Conservation (phyloP, 2,797 vertebrate species). For the Anniella stebbinsi region DNA sequence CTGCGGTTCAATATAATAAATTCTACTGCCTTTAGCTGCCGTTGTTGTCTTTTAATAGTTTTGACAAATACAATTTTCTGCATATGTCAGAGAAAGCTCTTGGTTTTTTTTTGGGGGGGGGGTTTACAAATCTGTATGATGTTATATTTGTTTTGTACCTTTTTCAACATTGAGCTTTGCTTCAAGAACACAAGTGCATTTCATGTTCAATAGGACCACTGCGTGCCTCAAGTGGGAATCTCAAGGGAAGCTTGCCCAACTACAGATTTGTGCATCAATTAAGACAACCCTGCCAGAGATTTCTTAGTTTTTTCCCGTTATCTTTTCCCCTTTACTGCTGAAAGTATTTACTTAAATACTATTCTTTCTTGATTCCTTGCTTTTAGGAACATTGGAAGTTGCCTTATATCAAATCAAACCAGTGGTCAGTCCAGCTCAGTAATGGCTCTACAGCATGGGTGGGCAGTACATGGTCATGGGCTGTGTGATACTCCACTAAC, state of each 20-base stretch:
- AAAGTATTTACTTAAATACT: not conserved
- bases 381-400: not conserved
- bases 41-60: not conserved
- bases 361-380: not conserved
- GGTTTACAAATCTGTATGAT: not conserved
- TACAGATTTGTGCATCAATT: not conserved
- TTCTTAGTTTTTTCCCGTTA: not conserved
- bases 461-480: too few species aligned
- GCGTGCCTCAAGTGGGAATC: not conserved
- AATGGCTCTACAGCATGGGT: not conserved
- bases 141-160: not conserved
- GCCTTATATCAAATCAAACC: not conserved
- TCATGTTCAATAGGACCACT: too few species aligned
- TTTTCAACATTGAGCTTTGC: not conserved
- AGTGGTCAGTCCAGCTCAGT: not conserved
- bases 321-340: not conserved
- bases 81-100: not conserved
- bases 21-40: not conserved
- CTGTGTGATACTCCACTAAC: too few species aligned
- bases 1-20: not conserved
- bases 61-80: not conserved
- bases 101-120: not conserved
- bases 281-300: not conserved
- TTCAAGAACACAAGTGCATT: not conserved
- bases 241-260: not conserved